Evolutionary conservation across 1,140 invertebrate genomes (phyloP), one percentile per base, ranked within the genome.

Genomic region (Bradynema listronoti): DNA sequence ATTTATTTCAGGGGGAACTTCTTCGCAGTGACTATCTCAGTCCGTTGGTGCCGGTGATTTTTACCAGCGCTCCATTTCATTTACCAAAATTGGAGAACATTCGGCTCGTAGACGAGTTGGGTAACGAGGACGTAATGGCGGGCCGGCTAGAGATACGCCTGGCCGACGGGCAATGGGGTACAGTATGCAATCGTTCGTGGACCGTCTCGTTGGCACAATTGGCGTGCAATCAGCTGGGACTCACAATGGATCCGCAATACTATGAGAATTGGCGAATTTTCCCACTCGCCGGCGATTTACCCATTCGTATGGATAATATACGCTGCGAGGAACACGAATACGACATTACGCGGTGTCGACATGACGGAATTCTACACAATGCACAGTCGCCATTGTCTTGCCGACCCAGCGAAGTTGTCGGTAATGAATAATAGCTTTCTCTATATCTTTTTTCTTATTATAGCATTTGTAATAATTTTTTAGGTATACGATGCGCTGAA

Each of bases 181-280:
- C 91, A 0, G 88, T 99, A 3, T 99, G 94, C 74, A 90, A 90
- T 81, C 89, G 96, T 77, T 87, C 87, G 27, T 99, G 93, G 91
- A 92, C 86, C 45, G 86, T 89, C n/a, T 82, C 85, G 43, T 87
- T 91, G 69, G 91, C 94, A 1, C 87, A 90, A 0, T 79, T 97
- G 22, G 91, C 90, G 0, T 67, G 94, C 77, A 88, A 94, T 80
- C 91, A 96, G 80, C 79, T 99, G 56, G 94, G 94, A 0, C 82
- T 91, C 47, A 89, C 88, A 0, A 82, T 95, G 4, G 91, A 97
- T 79, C 89, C 90, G 1, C 84, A 88, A 55, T 90, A 94, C 79
- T 96, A 92, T 88, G 84, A 85, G 88, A 80, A 80, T 14, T 63
- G 75, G 59, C 52, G 56, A 16, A 71, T 65, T 27, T 63, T 65